These are phyloP conservation scores for Apis mellifera DNA, from an alignment of 1,140 invertebrate species.

Conservation along the genomic window DNA sequence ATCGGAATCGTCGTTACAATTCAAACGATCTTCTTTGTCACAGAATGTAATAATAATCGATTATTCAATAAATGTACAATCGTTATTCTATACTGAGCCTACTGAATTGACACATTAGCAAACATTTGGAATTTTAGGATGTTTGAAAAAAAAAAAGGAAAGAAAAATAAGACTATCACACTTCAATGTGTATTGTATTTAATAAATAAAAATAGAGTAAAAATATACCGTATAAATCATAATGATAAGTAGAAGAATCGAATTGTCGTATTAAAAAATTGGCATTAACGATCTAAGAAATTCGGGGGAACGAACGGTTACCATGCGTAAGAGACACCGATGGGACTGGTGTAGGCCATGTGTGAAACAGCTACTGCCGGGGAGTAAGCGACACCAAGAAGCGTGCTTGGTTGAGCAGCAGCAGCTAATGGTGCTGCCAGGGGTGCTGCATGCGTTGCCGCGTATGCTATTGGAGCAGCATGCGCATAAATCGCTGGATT, in stretches of 20 bases:
- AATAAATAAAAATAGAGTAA: slow-evolving; percentile 28
- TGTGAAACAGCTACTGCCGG: slow-evolving; percentile 86
- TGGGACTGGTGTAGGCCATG: slow-evolving; percentile 84
- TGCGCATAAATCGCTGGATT: slow-evolving; percentile 81
- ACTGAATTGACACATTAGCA: neutral
- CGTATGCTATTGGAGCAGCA: slow-evolving; percentile 64
- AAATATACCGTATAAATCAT: neutral
- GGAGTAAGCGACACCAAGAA: slow-evolving; percentile 81
- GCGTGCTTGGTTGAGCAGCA: slow-evolving; percentile 53
- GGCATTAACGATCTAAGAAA: neutral
- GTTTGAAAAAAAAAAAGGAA: neutral
- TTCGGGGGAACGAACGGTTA: slow-evolving; percentile 20
- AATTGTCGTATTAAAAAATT: neutral
- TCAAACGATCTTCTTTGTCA: slow-evolving; percentile 40
- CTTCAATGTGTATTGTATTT: slow-evolving; percentile 10
- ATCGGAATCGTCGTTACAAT: neutral
- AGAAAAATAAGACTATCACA: neutral
- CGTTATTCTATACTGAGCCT: neutral
- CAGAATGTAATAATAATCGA: slow-evolving; percentile 50
- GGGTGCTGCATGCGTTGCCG: slow-evolving; percentile 64
- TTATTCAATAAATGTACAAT: slow-evolving; percentile 36
- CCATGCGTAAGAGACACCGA: slow-evolving; percentile 80
- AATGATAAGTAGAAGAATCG: neutral
- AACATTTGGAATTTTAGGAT: too few relatives aligned
- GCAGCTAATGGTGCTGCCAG: slow-evolving; percentile 57